phyloP scores from a whole-genome alignment of 1,140 invertebrate species.

The Hyles euphorbiae region DNA sequence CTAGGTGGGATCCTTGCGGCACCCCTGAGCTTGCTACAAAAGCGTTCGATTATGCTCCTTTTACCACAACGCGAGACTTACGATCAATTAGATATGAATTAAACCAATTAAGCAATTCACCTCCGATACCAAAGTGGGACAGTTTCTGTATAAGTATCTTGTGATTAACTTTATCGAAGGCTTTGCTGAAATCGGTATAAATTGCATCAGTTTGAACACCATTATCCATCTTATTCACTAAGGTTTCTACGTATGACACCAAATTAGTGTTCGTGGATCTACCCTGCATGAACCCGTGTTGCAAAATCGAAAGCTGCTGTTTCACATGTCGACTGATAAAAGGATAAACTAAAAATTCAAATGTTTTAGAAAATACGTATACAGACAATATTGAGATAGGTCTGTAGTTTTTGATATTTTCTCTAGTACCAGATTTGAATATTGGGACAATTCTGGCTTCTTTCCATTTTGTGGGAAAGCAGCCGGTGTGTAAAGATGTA shows the following conservation, averaged over 20 bases:
- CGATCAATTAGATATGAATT: slow-evolving; percentile 8
- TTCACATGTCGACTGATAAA: slow-evolving; percentile 6
- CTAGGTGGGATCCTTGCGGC: slow-evolving; percentile 13
- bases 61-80: slow-evolving; percentile 1
- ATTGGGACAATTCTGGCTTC: slow-evolving; percentile 23
- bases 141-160: slow-evolving; percentile 8
- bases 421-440: slow-evolving; percentile 19
- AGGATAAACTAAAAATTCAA: slow-evolving; percentile 18
- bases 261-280: slow-evolving; percentile 13
- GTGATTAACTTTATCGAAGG: slow-evolving; percentile 16
- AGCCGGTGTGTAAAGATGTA: slow-evolving; percentile 12
- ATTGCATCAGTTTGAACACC: slow-evolving; percentile 13
- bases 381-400: slow-evolving; percentile 27
- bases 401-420: slow-evolving; percentile 24
- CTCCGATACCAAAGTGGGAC: slow-evolving; percentile 4
- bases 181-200: slow-evolving; percentile 20
- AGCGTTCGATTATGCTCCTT: background rate
- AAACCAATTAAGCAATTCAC: slow-evolving; percentile 7
- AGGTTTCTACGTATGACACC: slow-evolving; percentile 3
- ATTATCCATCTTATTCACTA: slow-evolving; percentile 5
- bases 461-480: slow-evolving; percentile 26
- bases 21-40: slow-evolving; percentile 1
- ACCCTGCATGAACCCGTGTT: slow-evolving; percentile 15
- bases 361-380: slow-evolving; percentile 24
- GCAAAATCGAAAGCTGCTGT: background rate